Evolutionary conservation across 2,113 vertebrate species (phyloP).

Genomic region (Nansenia antarctica): DNA sequence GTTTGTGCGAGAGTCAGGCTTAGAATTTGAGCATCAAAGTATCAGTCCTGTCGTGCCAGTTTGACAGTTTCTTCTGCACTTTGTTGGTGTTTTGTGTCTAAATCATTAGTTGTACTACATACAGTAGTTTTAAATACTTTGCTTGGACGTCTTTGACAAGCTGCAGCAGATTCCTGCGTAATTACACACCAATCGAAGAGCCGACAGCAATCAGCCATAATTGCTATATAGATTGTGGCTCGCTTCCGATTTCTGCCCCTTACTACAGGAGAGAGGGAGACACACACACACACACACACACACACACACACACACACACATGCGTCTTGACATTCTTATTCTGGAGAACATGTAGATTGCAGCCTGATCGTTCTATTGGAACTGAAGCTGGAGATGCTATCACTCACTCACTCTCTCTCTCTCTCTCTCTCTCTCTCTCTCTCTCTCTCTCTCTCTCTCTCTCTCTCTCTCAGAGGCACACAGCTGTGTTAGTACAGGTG

Average conservation of each 20-base stretch:
- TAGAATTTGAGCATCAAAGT: background rate
- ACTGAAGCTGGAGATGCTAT: slow-evolving; percentile 21
- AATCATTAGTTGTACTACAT: no score
- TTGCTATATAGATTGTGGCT: slow-evolving; percentile 32
- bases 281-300: no score
- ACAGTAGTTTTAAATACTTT: background rate
- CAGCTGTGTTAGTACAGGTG: slow-evolving; percentile 30
- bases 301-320: no score
- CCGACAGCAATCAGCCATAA: slow-evolving; percentile 63
- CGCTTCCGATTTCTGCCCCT: slow-evolving; percentile 28
- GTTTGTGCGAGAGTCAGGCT: no score
- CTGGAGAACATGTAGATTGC: slow-evolving; percentile 33
- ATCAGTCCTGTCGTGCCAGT: background rate
- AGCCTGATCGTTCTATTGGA: slow-evolving; percentile 48
- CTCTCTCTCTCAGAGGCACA: background rate
- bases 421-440: no score
- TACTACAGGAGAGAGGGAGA: slow-evolving; percentile 16
- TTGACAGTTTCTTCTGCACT: no score
- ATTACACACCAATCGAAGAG: slow-evolving; percentile 48
- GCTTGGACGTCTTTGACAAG: slow-evolving; percentile 15
- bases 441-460: no score
- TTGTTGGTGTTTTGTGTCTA: no score
- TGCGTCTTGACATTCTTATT: slow-evolving; percentile 45
- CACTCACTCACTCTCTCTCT: no score
- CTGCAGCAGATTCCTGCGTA: slow-evolving; percentile 33